Conservation (phyloP, 2,797 vertebrate species). For the Setipinna tenuifilis region DNA sequence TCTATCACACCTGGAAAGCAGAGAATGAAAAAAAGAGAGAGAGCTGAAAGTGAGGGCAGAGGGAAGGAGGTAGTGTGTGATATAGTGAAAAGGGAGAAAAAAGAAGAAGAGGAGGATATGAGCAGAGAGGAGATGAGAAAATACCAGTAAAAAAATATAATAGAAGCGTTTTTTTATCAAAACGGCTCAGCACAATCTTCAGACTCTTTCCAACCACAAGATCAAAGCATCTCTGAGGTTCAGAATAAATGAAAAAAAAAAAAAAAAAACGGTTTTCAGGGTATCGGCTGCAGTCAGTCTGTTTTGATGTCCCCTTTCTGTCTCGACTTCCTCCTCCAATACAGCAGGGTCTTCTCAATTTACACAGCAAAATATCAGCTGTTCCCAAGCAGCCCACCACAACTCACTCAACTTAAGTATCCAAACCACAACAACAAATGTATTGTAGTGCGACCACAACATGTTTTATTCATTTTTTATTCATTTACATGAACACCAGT, state of each 20-base stretch:
- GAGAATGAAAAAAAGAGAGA: background rate
- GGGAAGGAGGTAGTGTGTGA: background rate
- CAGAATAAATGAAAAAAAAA: background rate
- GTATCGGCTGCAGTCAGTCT: background rate
- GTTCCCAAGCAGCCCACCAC: background rate
- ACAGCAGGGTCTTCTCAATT: background rate
- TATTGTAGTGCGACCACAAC: background rate
- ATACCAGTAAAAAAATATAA: background rate
- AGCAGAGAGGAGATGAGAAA: background rate
- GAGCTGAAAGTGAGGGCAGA: background rate
- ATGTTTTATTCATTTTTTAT: background rate
- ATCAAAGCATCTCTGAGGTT: conserved; percentile 1
- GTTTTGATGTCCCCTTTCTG: background rate
- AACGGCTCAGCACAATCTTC: background rate
- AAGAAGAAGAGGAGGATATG: background rate
- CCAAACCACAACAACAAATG: background rate
- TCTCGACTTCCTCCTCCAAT: background rate
- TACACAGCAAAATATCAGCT: background rate
- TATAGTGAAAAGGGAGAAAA: conserved; percentile 19
- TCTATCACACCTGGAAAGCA: conserved; percentile 8
- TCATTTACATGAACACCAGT: background rate
- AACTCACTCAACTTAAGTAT: background rate
- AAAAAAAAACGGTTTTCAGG: background rate
- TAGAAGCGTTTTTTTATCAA: background rate
- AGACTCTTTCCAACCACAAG: background rate